These are phyloP conservation scores for Heliconius himera DNA, from an alignment of 1,140 invertebrate species.

Conservation along the genomic window DNA sequence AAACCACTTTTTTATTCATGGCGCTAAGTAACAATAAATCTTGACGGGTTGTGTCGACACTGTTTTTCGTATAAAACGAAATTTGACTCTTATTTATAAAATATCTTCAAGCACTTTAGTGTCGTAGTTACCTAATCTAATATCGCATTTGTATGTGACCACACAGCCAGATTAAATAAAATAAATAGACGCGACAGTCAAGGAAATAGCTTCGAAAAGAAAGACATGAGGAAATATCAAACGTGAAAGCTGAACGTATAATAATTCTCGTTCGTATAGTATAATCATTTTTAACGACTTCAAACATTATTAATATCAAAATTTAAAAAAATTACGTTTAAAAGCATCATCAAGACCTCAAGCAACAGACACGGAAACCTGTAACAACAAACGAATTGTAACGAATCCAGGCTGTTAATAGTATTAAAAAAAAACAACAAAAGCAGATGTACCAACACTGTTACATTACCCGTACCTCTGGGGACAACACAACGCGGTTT, in stretches of 20 bases:
- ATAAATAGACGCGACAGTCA: background rate
- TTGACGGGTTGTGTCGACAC: slow-evolving; percentile 54
- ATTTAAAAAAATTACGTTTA: background rate
- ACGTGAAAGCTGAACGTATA: background rate
- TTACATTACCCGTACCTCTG: slow-evolving; percentile 27
- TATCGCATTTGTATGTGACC: slow-evolving; percentile 49
- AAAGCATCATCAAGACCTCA: background rate
- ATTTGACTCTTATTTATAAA: slow-evolving; percentile 67
- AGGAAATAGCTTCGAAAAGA: background rate
- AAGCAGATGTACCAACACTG: background rate
- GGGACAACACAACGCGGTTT: slow-evolving; percentile 48
- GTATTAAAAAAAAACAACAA: background rate
- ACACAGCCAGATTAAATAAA: slow-evolving; percentile 44
- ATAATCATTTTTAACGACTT: background rate
- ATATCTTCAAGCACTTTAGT: slow-evolving; percentile 34
- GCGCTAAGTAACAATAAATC: slow-evolving; percentile 67
- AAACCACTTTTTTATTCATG: slow-evolving; percentile 55
- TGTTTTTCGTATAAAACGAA: slow-evolving; percentile 55
- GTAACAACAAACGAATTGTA: background rate
- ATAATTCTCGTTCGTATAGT: background rate
- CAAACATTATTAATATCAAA: background rate
- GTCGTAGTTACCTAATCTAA: slow-evolving; percentile 53
- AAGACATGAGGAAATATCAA: background rate
- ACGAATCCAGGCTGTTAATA: background rate
- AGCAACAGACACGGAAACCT: background rate